A percentile compares a stretch with the other conserved stretches of the same genome.
Conservation (phyloP, 1,140 invertebrate species). For the Cryptotermes secundus region DNA sequence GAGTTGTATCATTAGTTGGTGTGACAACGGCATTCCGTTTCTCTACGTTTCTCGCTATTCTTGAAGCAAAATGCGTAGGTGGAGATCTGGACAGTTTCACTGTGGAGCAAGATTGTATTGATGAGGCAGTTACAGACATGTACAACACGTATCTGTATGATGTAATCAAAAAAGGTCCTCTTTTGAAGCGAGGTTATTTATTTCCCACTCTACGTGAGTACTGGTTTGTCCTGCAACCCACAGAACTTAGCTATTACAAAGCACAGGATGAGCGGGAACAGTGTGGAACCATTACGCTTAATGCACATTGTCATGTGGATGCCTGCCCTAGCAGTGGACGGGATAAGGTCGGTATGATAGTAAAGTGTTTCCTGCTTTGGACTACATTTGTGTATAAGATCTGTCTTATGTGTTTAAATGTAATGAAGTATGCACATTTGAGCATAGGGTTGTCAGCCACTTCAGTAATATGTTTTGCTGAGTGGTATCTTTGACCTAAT, state of each 20-base stretch:
- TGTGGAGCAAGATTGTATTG: conserved; percentile 60
- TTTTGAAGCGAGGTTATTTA: conserved; percentile 72
- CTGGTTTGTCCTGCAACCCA: conserved; percentile 76
- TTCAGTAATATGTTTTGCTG: no score
- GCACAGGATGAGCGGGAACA: conserved; percentile 68
- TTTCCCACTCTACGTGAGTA: conserved; percentile 74
- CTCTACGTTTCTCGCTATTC: conserved; percentile 66
- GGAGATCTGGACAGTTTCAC: conserved; percentile 49
- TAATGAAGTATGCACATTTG: no score
- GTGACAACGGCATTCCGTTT: conserved; percentile 64
- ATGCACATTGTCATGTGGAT: conserved; percentile 65
- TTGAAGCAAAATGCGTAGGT: conserved; percentile 66
- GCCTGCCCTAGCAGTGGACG: conserved; percentile 40
- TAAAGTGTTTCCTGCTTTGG: no score
- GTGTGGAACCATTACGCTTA: conserved; percentile 65
- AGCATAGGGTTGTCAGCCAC: no score
- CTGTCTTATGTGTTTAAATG: no score
- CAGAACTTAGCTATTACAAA: conserved; percentile 73
- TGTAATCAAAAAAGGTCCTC: conserved; percentile 77
- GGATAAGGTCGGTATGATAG: background rate
- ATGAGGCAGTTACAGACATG: conserved; percentile 71
- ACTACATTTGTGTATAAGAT: no score
- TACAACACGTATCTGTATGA: conserved; percentile 76
- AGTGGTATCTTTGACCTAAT: no score
- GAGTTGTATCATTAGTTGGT: conserved; percentile 62